Conservation (phyloP, 2,113 vertebrate species). For the Indicator indicator region DNA sequence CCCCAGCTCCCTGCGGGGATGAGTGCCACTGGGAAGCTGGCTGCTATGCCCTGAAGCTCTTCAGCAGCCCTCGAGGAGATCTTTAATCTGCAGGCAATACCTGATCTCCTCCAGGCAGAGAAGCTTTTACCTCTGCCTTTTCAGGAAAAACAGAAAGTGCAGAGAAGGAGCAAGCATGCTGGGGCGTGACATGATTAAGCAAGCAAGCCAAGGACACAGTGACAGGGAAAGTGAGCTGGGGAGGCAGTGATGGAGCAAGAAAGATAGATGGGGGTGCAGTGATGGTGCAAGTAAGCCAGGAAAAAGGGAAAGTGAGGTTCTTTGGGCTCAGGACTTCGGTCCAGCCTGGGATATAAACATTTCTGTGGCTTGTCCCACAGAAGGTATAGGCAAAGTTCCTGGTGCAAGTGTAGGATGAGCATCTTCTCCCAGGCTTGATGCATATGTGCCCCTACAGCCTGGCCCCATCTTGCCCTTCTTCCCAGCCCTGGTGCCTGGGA, state of each 20-base stretch:
- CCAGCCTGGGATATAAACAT: neutral
- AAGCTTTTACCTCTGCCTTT: neutral
- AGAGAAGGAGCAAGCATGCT: neutral
- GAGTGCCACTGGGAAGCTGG: neutral
- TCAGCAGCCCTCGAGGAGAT: slow-evolving; percentile 8
- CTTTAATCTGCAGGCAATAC: slow-evolving; percentile 10
- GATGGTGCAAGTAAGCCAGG: neutral
- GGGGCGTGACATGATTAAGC: neutral
- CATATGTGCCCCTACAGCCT: fast-evolving
- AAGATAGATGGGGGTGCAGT: fast-evolving
- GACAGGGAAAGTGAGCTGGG: fast-evolving
- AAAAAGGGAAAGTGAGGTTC: neutral
- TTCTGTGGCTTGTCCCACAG: neutral
- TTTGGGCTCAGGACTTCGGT: neutral
- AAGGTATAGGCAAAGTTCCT: neutral
- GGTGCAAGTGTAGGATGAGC: neutral
- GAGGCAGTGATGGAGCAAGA: neutral
- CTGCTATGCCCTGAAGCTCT: neutral
- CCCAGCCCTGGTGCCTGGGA: neutral
- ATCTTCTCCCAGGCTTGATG: neutral
- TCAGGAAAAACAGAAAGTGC: neutral
- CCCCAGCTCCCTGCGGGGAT: neutral
- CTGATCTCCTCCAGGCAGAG: slow-evolving; percentile 11
- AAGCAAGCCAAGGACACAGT: fast-evolving
- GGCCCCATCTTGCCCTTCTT: neutral